phyloP scores from a whole-genome alignment of 2,113 vertebrate genomes.

The Pithys albifrons region DNA sequence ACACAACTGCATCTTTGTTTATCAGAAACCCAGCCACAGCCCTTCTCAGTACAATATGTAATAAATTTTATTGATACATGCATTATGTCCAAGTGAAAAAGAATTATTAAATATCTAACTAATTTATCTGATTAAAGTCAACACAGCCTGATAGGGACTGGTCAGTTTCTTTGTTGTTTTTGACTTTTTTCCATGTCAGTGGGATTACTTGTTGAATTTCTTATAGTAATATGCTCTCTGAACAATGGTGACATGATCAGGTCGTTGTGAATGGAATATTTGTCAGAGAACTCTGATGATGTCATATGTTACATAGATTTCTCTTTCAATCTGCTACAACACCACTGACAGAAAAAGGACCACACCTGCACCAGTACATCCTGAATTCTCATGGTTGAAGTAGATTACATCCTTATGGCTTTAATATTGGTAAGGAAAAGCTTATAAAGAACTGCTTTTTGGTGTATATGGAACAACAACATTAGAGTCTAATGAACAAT shows the following conservation, averaged over 20 bases:
- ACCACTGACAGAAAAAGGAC: neutral
- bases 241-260: neutral
- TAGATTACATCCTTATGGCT: neutral
- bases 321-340: neutral
- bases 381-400: neutral
- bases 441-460: neutral
- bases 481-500: neutral
- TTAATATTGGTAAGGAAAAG: neutral
- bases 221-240: neutral
- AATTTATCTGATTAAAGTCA: neutral
- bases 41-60: neutral
- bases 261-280: neutral
- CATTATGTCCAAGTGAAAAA: neutral
- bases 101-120: neutral
- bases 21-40: neutral
- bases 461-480: neutral
- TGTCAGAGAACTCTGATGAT: neutral
- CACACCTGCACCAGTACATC: neutral
- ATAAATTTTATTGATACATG: neutral
- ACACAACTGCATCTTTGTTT: neutral
- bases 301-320: neutral
- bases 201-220: neutral
- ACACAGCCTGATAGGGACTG: neutral
- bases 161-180: neutral
- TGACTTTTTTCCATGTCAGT: neutral